These are phyloP conservation scores for Pogonognathellus flavescens DNA, from an alignment of 1,140 invertebrate species.

Conservation along the genomic window DNA sequence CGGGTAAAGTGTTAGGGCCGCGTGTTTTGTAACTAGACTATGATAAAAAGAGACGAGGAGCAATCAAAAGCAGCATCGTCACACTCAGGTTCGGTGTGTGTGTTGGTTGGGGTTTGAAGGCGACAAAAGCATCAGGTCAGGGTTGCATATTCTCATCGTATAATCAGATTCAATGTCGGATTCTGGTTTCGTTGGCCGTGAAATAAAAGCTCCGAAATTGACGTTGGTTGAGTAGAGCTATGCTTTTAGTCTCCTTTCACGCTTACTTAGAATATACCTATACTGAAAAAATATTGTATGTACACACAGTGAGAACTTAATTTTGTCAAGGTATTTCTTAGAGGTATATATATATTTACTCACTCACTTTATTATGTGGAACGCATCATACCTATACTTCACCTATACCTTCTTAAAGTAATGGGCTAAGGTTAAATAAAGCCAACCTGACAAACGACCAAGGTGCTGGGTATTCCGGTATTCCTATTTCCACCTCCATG, in stretches of 20 bases:
- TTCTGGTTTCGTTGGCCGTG: slow-evolving; percentile 35
- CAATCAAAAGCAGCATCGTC: neutral
- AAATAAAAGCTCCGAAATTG: slow-evolving; percentile 16
- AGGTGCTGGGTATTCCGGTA: neutral
- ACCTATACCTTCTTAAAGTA: neutral
- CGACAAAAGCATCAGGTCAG: slow-evolving; percentile 31
- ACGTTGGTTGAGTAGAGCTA: neutral
- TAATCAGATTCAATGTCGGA: slow-evolving; percentile 35
- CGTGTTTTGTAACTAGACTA: too few species aligned
- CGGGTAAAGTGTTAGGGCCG: too few species aligned
- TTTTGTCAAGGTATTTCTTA: neutral
- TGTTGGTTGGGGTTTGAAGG: neutral
- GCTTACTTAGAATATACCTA: too few species aligned
- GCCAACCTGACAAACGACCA: slow-evolving; percentile 23
- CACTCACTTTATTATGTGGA: neutral
- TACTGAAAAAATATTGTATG: neutral
- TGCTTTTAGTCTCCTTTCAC: neutral
- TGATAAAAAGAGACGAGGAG: neutral
- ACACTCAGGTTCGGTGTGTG: neutral
- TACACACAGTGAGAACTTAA: neutral
- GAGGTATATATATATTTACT: neutral
- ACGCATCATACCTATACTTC: neutral
- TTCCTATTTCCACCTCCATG: slow-evolving; percentile 29
- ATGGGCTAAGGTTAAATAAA: slow-evolving; percentile 49
- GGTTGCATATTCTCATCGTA: slow-evolving; percentile 28